These are phyloP conservation scores for Nothocercus nigrocapillus DNA, from an alignment of 2,113 vertebrate species.

Conservation along the genomic window DNA sequence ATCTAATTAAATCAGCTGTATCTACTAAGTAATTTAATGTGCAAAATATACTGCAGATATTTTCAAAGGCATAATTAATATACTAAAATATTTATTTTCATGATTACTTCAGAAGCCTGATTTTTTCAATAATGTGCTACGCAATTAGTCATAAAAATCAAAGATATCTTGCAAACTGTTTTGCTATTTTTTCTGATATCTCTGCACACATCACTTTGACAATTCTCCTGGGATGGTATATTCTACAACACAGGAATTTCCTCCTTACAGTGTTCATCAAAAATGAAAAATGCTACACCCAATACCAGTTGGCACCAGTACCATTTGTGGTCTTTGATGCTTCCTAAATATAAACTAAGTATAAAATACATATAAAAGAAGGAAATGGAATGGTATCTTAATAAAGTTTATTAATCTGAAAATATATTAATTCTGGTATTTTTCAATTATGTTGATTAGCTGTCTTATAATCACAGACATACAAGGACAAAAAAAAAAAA, in stretches of 20 bases:
- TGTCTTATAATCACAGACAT: background rate
- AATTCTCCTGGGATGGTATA: rapidly evolving
- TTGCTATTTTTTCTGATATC: background rate
- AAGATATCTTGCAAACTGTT: background rate
- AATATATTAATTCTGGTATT: background rate
- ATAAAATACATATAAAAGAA: background rate
- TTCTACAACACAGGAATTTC: background rate
- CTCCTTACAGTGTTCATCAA: background rate
- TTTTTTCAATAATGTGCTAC: background rate
- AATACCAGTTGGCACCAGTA: background rate
- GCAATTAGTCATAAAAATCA: background rate
- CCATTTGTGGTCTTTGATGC: background rate
- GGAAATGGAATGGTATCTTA: background rate
- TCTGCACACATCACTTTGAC: background rate
- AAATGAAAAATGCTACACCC: background rate
- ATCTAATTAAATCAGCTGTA: background rate
- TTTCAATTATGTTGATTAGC: background rate
- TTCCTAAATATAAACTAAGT: background rate
- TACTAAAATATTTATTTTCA: background rate
- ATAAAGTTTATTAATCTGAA: background rate
- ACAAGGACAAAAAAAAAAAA: background rate
- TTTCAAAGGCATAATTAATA: background rate
- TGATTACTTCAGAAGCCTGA: background rate
- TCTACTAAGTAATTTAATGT: background rate
- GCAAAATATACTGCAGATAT: background rate